phyloP scores from a whole-genome alignment of 2,113 vertebrate genomes.

The Acrocephalus arundinaceus region DNA sequence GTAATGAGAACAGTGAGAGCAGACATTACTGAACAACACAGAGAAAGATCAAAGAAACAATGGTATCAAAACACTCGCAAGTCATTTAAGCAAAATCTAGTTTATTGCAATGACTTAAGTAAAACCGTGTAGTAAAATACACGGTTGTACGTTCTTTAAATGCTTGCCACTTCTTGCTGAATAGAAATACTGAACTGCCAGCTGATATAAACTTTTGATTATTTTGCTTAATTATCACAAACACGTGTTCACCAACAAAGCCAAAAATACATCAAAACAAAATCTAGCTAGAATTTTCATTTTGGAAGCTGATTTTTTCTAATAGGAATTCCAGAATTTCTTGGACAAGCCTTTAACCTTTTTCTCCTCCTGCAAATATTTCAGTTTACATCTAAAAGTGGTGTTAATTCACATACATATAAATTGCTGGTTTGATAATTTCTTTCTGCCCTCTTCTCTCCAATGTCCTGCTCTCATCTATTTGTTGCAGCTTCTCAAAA shows the following conservation, averaged over 20 bases:
- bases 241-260: background rate
- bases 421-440: background rate
- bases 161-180: background rate
- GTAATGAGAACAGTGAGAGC: constrained; percentile 71
- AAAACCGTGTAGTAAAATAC: constrained; percentile 3
- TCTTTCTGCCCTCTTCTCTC: background rate
- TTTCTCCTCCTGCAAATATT: constrained; percentile 14
- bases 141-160: constrained; percentile 27
- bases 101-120: background rate
- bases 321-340: background rate
- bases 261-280: background rate
- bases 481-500: constrained; percentile 51
- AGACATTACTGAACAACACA: constrained; percentile 72
- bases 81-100: constrained; percentile 44
- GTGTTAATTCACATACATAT: constrained; percentile 3
- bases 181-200: constrained; percentile 18
- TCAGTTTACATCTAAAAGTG: background rate
- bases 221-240: constrained; percentile 3
- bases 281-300: background rate
- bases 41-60: constrained; percentile 64
- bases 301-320: background rate
- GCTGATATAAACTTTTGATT: background rate
- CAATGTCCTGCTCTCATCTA: background rate
- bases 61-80: constrained; percentile 48
- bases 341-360: background rate